A percentile compares a stretch with the other conserved stretches of the same genome.
Conservation (phyloP, 2,888 invertebrate species). For the Rhamnusium bicolor region DNA sequence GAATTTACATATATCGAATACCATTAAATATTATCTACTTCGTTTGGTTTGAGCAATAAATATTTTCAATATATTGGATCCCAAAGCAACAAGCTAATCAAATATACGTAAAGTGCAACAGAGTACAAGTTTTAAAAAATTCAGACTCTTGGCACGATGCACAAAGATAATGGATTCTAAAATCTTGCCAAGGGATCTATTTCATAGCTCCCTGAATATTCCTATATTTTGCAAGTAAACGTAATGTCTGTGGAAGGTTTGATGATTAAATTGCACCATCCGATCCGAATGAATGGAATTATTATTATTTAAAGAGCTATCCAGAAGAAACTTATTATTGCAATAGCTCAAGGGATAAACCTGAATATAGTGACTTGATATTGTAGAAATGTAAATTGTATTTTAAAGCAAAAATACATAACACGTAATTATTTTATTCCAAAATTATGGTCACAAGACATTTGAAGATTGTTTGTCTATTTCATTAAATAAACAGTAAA, state of each 20-base stretch:
- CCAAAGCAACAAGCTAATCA: conserved; percentile 38
- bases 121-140: conserved; percentile 48
- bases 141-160: conserved; percentile 50
- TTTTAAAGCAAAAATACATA: too few relatives aligned
- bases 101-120: conserved; percentile 35
- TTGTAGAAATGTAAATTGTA: too few relatives aligned
- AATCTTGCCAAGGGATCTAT: conserved; percentile 54
- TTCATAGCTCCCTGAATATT: conserved; percentile 43
- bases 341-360: conserved; percentile 12
- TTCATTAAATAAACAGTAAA: too few relatives aligned
- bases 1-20: too few relatives aligned
- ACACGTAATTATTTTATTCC: too few relatives aligned
- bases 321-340: conserved; percentile 24
- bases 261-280: conserved; percentile 44
- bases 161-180: conserved; percentile 53
- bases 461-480: too few relatives aligned
- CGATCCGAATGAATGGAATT: conserved; percentile 35
- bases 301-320: conserved; percentile 34
- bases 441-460: too few relatives aligned
- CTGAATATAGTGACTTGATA: not conserved
- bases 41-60: too few relatives aligned
- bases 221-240: conserved; percentile 35
- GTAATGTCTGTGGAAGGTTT: conserved; percentile 41
- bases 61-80: conserved; percentile 2
- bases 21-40: too few relatives aligned